A percentile compares a stretch with the other conserved stretches of the same genome.
Conservation (phyloP, 92 coral and sea anemone species). For the Umimayanthus chanpuru region DNA sequence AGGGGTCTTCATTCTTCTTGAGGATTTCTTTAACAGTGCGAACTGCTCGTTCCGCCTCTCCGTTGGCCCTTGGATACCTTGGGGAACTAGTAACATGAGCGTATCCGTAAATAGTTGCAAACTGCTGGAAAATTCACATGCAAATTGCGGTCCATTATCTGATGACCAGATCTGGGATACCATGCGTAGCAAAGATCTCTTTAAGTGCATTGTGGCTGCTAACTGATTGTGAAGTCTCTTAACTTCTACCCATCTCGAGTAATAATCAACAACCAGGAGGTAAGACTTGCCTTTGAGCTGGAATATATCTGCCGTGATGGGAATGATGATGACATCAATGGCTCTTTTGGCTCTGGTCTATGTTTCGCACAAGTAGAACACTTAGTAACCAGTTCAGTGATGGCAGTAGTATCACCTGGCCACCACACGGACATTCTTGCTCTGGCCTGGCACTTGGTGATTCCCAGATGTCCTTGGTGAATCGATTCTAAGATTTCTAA, state of each 20-base stretch:
- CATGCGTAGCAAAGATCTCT: slow-evolving; percentile 60
- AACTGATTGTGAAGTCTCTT: slow-evolving; percentile 24
- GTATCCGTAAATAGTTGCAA: slow-evolving; percentile 56
- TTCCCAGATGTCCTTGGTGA: slow-evolving; percentile 39
- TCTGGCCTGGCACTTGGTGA: no score
- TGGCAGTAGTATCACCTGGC: no score
- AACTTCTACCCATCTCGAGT: slow-evolving; percentile 63
- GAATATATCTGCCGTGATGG: slow-evolving; percentile 52
- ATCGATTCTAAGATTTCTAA: slow-evolving; percentile 57
- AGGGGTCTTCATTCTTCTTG: slow-evolving; percentile 55
- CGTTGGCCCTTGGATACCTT: no score
- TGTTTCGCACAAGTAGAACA: slow-evolving; percentile 66
- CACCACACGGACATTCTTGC: no score
- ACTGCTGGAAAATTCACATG: slow-evolving; percentile 48
- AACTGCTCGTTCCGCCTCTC: no score
- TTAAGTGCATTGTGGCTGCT: slow-evolving; percentile 32
- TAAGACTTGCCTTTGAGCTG: slow-evolving; percentile 42
- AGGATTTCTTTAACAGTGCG: no score
- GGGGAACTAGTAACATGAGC: slow-evolving; percentile 64
- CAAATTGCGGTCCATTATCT: slow-evolving; percentile 59
- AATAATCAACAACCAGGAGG: slow-evolving; percentile 52
- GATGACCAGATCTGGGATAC: slow-evolving; percentile 57
- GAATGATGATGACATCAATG: no score
- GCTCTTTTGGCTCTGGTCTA: slow-evolving; percentile 55
- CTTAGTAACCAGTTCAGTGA: no score